Percentiles rank a stretch among this genome's conserved stretches.
Conservation (phyloP, 2,797 vertebrate species). For the Rhinichthys osculus region DNA sequence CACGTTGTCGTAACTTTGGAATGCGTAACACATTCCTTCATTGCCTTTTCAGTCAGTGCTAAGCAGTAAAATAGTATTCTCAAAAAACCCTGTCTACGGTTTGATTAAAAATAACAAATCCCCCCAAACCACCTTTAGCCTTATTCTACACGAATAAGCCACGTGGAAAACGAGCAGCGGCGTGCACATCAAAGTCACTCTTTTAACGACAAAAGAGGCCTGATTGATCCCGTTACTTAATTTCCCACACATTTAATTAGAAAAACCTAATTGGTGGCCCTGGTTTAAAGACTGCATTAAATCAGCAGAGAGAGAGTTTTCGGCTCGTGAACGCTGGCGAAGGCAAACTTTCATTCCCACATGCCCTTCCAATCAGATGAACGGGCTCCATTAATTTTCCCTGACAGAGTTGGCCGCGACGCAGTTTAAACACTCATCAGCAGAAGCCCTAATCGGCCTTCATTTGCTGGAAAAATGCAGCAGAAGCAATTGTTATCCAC, state of each 20-base stretch:
- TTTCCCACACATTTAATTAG: conserved; percentile 72
- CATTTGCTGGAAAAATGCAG: conserved; percentile 69
- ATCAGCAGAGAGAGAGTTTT: conserved; percentile 59
- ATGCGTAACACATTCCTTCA: conserved; percentile 3
- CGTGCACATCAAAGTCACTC: conserved; percentile 47
- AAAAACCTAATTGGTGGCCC: conserved; percentile 67
- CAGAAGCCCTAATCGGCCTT: conserved; percentile 67
- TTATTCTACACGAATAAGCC: conserved; percentile 49
- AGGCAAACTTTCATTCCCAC: conserved; percentile 58
- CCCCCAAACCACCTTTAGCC: conserved; percentile 46
- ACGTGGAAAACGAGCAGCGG: conserved; percentile 40
- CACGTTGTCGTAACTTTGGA: neutral
- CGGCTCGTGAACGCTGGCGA: conserved; percentile 47
- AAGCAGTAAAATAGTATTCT: conserved; percentile 30
- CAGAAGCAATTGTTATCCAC: conserved; percentile 59
- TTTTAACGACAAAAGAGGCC: conserved; percentile 52
- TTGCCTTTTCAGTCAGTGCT: neutral
- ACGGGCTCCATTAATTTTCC: conserved; percentile 47
- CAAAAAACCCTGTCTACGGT: conserved; percentile 29
- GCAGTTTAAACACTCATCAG: conserved; percentile 60
- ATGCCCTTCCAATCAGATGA: conserved; percentile 40
- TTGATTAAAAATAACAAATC: conserved; percentile 61
- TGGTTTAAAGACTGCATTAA: conserved; percentile 63
- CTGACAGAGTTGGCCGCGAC: conserved; percentile 33
- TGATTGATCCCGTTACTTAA: conserved; percentile 61